A percentile compares a stretch with the other conserved stretches of the same genome.
These are phyloP conservation scores for Pammene fasciana DNA, from an alignment of 2,888 invertebrate genomes.

Conservation along the genomic window DNA sequence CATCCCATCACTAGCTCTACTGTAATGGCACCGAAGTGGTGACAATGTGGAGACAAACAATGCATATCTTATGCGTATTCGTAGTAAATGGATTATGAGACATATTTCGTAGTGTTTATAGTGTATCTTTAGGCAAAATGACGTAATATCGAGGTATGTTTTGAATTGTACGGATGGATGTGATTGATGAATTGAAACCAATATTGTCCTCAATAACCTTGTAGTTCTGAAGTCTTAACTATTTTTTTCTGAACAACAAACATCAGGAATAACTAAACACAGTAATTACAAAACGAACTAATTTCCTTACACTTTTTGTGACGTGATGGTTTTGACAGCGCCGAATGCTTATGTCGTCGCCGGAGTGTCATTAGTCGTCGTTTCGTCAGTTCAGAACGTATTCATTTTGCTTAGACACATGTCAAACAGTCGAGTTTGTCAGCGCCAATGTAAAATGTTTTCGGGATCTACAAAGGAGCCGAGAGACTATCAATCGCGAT, in stretches of 20 bases:
- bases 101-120: constrained; percentile 16
- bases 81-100: constrained; percentile 41
- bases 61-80: constrained; percentile 53
- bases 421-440: background rate
- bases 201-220: too few relatives aligned
- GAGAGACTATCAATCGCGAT: too few relatives aligned
- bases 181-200: too few relatives aligned
- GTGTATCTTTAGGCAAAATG: background rate
- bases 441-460: too few relatives aligned
- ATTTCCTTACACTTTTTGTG: constrained; percentile 57
- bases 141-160: background rate
- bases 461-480: too few relatives aligned
- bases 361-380: constrained; percentile 78
- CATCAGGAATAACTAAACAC: constrained; percentile 33
- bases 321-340: constrained; percentile 75
- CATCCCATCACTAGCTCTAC: constrained; percentile 1
- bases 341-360: constrained; percentile 79
- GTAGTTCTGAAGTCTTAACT: too few relatives aligned
- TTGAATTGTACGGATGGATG: background rate
- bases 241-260: background rate
- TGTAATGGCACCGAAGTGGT: constrained; percentile 59
- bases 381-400: constrained; percentile 45
- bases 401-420: too few relatives aligned
- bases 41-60: constrained; percentile 60
- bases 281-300: constrained; percentile 53